phyloP scores from a whole-genome alignment of 2,888 invertebrate genomes.

The Diarsia brunnea region DNA sequence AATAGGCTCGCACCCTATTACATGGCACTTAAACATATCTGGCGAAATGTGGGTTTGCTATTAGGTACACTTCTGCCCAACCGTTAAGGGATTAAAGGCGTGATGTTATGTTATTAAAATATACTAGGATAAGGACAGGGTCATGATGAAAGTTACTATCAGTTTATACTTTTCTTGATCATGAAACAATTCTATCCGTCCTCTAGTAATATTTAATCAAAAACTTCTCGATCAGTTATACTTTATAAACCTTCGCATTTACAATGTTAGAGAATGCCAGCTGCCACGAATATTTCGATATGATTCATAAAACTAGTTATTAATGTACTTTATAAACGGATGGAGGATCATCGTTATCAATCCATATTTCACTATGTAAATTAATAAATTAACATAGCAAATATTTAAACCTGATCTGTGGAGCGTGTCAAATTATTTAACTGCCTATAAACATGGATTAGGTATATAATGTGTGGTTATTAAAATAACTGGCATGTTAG shows the following conservation, averaged over 20 bases:
- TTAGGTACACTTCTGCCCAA: no score
- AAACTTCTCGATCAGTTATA: neutral
- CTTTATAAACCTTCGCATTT: neutral
- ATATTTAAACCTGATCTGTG: slow-evolving; percentile 34
- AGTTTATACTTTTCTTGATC: neutral
- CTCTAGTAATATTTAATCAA: neutral
- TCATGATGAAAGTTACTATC: neutral
- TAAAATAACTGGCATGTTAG: slow-evolving; percentile 26
- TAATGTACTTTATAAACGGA: slow-evolving; percentile 3
- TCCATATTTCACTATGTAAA: slow-evolving; percentile 42
- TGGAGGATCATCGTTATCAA: slow-evolving; percentile 16
- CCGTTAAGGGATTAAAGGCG: no score
- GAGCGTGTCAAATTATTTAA: slow-evolving; percentile 4
- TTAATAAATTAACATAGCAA: slow-evolving; percentile 40
- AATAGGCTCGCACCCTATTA: no score
- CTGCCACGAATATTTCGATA: neutral
- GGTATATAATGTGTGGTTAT: slow-evolving; percentile 12
- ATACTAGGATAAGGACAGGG: neutral
- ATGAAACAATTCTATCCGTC: neutral
- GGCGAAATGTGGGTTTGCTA: no score
- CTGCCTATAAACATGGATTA: slow-evolving; percentile 22
- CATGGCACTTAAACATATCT: no score
- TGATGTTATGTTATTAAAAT: neutral
- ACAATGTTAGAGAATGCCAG: neutral
- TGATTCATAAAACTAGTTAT: slow-evolving; percentile 42